A percentile compares a stretch with the other conserved stretches of the same genome.
phyloP scores from a whole-genome alignment of 92 coral and sea anemone species.

The Umimayanthus chanpuru region DNA sequence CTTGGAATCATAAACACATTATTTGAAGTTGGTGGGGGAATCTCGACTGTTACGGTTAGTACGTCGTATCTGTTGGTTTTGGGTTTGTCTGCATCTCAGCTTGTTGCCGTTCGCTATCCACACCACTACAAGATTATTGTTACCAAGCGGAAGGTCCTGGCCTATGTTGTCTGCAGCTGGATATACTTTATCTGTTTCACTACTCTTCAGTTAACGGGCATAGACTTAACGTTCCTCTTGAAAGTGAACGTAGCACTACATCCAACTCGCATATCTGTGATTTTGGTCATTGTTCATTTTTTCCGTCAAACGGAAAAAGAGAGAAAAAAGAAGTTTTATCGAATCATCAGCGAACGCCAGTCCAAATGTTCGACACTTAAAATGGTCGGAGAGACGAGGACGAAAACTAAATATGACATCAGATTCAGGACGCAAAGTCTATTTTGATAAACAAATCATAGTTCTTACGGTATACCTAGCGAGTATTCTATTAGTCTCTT shows the following conservation, averaged over 20 bases:
- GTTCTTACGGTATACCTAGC: constrained; percentile 63
- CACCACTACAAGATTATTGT: constrained; percentile 71
- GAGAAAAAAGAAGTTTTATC: not conserved
- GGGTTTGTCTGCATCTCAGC: constrained; percentile 78
- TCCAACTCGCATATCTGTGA: constrained; percentile 62
- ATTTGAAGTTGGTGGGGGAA: constrained; percentile 61
- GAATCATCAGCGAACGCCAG: not conserved
- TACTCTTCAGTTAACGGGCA: constrained; percentile 66
- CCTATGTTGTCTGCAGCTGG: constrained; percentile 60
- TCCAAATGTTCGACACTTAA: not conserved
- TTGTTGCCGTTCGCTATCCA: constrained; percentile 78
- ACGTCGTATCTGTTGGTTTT: constrained; percentile 74
- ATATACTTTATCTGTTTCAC: constrained; percentile 66
- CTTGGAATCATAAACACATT: constrained; percentile 35
- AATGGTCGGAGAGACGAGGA: not conserved
- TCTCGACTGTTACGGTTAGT: constrained; percentile 79
- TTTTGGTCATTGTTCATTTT: constrained; percentile 62
- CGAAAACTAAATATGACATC: not conserved
- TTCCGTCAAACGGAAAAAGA: not conserved
- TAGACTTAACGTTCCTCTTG: constrained; percentile 52
- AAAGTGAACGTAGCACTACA: constrained; percentile 71
- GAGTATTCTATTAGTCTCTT: constrained; percentile 57
- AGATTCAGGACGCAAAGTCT: constrained; percentile 9
- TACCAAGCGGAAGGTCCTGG: constrained; percentile 58
- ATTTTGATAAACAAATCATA: constrained; percentile 64